These are phyloP conservation scores for Phortica magna DNA, from an alignment of 2,888 invertebrate genomes.

Conservation along the genomic window DNA sequence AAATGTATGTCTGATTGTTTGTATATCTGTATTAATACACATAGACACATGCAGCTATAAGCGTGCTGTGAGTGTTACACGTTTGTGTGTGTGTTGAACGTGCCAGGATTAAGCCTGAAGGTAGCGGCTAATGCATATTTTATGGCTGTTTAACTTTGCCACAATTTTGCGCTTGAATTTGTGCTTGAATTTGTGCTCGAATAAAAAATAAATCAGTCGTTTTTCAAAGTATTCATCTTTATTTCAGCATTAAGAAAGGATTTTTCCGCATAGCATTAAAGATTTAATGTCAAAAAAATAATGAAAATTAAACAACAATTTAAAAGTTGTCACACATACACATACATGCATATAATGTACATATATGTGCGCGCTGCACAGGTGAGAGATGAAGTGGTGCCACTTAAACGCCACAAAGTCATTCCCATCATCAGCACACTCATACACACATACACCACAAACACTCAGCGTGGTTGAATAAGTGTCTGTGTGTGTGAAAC, in stretches of 20 bases:
- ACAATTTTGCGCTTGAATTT: background rate
- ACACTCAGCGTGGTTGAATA: background rate
- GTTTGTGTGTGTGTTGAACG: too few species aligned
- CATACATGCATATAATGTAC: background rate
- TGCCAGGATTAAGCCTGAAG: background rate
- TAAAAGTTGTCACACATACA: background rate
- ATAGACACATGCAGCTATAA: too few species aligned
- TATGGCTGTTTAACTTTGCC: background rate
- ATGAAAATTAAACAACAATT: too few species aligned
- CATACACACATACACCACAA: slow-evolving; percentile 6
- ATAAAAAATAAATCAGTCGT: too few species aligned
- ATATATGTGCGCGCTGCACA: too few species aligned
- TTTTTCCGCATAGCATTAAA: too few species aligned
- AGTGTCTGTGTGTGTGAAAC: background rate
- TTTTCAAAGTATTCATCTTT: too few species aligned
- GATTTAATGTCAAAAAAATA: too few species aligned
- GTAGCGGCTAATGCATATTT: slow-evolving; percentile 21
- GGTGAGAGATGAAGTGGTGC: background rate
- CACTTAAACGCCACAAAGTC: slow-evolving; percentile 30
- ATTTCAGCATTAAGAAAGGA: too few species aligned
- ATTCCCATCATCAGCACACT: slow-evolving; percentile 10
- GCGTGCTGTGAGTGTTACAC: too few species aligned
- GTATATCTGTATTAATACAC: background rate
- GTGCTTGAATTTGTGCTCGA: too few species aligned
- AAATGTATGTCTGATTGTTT: background rate